phyloP scores from a whole-genome alignment of 2,888 invertebrate species.

The Diploptera punctata region DNA sequence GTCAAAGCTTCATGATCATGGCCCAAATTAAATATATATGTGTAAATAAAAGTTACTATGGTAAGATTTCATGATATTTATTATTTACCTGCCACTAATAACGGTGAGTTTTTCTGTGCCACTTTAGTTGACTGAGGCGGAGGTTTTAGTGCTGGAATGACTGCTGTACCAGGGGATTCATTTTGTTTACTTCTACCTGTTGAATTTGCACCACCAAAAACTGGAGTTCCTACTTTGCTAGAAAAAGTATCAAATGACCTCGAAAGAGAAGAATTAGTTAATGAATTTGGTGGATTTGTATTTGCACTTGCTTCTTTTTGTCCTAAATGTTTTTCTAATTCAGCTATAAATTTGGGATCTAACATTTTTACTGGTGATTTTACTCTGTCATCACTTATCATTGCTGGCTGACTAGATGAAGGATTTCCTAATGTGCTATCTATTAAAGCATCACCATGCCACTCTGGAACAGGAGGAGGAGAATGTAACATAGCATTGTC shows the following conservation, averaged over 20 bases:
- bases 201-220: not conserved
- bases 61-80: no score
- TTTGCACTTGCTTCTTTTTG: constrained; percentile 57
- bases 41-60: no score
- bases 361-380: constrained; percentile 55
- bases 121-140: constrained; percentile 55
- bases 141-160: constrained; percentile 58
- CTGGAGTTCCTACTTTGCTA: not conserved
- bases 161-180: not conserved
- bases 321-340: constrained; percentile 68
- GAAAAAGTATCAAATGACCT: not conserved
- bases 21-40: no score
- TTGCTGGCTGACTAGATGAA: constrained; percentile 17
- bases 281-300: constrained; percentile 43
- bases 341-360: constrained; percentile 66
- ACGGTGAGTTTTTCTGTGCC: constrained; percentile 32
- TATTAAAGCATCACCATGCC: not conserved
- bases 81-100: constrained; percentile 1
- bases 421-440: not conserved
- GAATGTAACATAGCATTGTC: constrained; percentile 1
- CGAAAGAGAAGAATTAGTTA: not conserved
- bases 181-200: not conserved
- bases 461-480: constrained; percentile 20
- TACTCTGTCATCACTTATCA: constrained; percentile 31
- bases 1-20: no score